Percentiles rank a stretch among this genome's conserved stretches.
phyloP scores from a whole-genome alignment of 2,113 vertebrate genomes.

The Rhinichthys klamathensis region DNA sequence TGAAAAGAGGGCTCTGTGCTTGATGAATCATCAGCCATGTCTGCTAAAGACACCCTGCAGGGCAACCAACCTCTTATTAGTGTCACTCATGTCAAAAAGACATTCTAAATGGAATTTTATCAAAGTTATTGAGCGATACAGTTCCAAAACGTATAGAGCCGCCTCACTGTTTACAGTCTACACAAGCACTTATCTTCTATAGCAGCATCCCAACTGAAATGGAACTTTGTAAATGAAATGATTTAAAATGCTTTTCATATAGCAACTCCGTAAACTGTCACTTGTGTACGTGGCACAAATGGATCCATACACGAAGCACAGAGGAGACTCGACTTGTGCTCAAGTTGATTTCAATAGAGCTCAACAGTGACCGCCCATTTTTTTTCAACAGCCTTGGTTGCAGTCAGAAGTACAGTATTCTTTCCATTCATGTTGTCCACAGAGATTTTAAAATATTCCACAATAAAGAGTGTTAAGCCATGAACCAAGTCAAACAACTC shows the following conservation, averaged over 20 bases:
- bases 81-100: constrained; percentile 38
- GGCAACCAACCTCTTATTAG: constrained; percentile 46
- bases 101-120: constrained; percentile 8
- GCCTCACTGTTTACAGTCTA: background rate
- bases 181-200: background rate
- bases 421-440: background rate
- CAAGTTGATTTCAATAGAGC: background rate
- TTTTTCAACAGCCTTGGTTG: background rate
- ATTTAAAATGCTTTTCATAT: background rate
- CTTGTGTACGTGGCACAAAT: background rate
- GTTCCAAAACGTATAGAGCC: background rate
- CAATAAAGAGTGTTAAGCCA: background rate
- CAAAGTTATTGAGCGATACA: background rate
- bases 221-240: background rate
- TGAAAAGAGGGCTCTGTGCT: constrained; percentile 39
- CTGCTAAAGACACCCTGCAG: constrained; percentile 50
- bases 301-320: background rate
- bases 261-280: background rate
- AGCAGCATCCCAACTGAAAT: background rate
- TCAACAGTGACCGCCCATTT: background rate
- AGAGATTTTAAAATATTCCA: background rate
- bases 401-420: background rate
- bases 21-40: constrained; percentile 50
- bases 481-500: background rate
- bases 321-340: background rate